These are phyloP conservation scores for Ochotona curzoniae DNA, from an alignment of 2,113 vertebrate genomes.

Conservation along the genomic window DNA sequence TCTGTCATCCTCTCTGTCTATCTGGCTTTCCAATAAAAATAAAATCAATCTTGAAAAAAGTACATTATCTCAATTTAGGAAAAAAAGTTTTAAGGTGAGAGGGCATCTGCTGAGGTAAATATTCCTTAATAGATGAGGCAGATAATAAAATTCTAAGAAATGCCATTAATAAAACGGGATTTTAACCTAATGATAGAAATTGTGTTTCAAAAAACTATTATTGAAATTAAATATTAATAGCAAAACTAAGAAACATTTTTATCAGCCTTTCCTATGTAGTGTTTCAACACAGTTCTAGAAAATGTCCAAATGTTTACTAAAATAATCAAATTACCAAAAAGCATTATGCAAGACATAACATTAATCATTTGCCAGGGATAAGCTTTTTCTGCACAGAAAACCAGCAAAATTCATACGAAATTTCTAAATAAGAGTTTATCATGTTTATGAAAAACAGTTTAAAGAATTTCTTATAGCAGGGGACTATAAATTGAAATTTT, in stretches of 20 bases:
- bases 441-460: too few species aligned
- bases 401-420: not conserved
- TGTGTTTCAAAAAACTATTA: not conserved
- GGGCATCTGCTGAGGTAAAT: not conserved
- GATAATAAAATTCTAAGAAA: not conserved
- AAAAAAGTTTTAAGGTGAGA: too few species aligned
- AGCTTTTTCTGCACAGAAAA: not conserved
- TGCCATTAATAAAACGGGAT: not conserved
- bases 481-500: not conserved
- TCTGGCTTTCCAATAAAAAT: too few species aligned
- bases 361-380: not conserved
- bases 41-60: too few species aligned
- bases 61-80: too few species aligned
- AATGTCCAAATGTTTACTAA: not conserved
- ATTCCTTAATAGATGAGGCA: not conserved
- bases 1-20: too few species aligned
- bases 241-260: not conserved
- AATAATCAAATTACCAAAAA: not conserved
- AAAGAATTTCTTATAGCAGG: not conserved
- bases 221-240: not conserved
- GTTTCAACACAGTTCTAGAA: not conserved
- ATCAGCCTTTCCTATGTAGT: not conserved
- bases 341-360: not conserved
- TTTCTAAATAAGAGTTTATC: not conserved
- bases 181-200: not conserved